A percentile compares a stretch with the other conserved stretches of the same genome.
Conservation (phyloP, 2,113 vertebrate species). For the Semnornis frantzii region DNA sequence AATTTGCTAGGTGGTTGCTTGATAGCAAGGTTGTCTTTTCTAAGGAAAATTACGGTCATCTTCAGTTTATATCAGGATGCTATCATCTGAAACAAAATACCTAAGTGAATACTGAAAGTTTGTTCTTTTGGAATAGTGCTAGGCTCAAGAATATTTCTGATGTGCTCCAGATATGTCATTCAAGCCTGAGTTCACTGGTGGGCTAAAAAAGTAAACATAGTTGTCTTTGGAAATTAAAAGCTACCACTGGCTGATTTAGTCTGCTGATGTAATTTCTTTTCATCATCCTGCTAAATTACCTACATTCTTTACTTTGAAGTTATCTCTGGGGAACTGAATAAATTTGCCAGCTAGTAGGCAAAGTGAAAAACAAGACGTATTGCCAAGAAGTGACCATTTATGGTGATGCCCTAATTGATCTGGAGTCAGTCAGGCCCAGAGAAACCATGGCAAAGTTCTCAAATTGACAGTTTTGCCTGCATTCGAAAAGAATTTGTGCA, state of each 20-base stretch:
- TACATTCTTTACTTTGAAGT: neutral
- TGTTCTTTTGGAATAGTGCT: neutral
- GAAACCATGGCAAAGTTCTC: slow-evolving; percentile 48
- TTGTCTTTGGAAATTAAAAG: slow-evolving; percentile 22
- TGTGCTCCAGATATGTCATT: neutral
- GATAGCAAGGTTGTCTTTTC: slow-evolving; percentile 61
- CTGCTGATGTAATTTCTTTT: neutral
- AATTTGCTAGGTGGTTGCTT: slow-evolving; percentile 28
- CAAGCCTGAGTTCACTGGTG: neutral
- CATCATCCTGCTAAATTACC: neutral
- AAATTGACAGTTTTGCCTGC: slow-evolving; percentile 51
- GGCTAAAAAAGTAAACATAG: neutral
- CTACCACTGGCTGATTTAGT: neutral
- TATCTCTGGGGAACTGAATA: neutral
- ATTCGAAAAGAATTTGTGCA: slow-evolving; percentile 70
- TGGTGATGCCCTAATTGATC: slow-evolving; percentile 23
- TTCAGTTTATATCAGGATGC: slow-evolving; percentile 32
- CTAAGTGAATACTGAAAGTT: slow-evolving; percentile 15
- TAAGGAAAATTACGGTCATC: slow-evolving; percentile 48
- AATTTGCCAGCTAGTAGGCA: neutral
- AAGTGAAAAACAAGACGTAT: neutral
- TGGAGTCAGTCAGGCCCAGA: slow-evolving; percentile 40
- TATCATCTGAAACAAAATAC: slow-evolving; percentile 61
- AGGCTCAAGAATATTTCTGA: neutral
- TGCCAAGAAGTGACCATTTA: neutral